These are phyloP conservation scores for Himalopsyche phryganea DNA, from an alignment of 1,140 invertebrate genomes.

Conservation along the genomic window DNA sequence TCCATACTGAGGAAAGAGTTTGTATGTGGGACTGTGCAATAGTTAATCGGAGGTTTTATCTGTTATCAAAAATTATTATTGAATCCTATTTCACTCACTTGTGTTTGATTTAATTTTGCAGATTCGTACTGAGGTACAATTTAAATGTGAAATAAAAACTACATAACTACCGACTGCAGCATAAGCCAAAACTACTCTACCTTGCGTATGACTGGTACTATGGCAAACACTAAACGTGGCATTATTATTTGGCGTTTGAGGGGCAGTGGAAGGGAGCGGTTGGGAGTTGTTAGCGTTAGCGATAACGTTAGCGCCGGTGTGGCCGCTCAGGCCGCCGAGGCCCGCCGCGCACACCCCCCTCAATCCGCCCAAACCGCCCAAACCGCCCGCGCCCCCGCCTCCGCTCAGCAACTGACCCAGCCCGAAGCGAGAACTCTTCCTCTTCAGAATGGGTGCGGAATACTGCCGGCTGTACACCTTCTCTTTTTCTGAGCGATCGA, in stretches of 20 bases:
- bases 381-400: conserved; percentile 2
- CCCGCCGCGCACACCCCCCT: too few relatives aligned
- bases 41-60: too few relatives aligned
- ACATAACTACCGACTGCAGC: neutral
- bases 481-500: conserved; percentile 68
- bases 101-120: too few relatives aligned
- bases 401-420: conserved; percentile 78
- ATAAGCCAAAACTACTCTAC: conserved; percentile 24
- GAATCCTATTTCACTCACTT: too few relatives aligned
- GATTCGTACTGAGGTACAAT: too few relatives aligned
- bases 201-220: conserved; percentile 23
- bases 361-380: too few relatives aligned
- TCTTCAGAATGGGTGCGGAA: conserved; percentile 83
- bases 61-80: too few relatives aligned
- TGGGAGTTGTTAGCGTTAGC: conserved; percentile 35
- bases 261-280: conserved; percentile 34
- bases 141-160: too few relatives aligned
- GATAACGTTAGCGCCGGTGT: too few relatives aligned
- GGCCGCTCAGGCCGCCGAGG: neutral
- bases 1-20: too few relatives aligned
- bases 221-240: conserved; percentile 23
- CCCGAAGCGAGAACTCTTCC: conserved; percentile 88
- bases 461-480: conserved; percentile 86
- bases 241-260: conserved; percentile 38
- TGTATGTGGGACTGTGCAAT: too few relatives aligned